These are phyloP conservation scores for Amiota communis DNA, from an alignment of 2,888 invertebrate genomes.

Conservation along the genomic window DNA sequence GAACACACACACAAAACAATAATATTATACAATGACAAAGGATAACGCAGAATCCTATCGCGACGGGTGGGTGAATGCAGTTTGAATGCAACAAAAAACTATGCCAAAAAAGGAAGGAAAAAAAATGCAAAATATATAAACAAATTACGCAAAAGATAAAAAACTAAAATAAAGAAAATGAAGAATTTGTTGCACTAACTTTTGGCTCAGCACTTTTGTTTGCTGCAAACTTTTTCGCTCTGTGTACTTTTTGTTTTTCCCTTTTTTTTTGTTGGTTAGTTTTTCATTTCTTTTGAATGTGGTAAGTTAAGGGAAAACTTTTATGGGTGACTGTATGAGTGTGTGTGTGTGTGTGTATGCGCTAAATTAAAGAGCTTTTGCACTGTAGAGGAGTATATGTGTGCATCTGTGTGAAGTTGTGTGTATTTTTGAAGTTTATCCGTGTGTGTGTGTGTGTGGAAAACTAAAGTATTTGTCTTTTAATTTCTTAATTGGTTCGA, in stretches of 20 bases:
- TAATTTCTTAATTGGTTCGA: conserved; percentile 68
- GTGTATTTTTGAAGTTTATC: conserved; percentile 32
- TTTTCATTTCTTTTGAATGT: background rate
- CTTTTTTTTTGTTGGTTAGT: conserved; percentile 12
- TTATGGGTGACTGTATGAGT: conserved; percentile 47
- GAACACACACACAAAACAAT: conserved; percentile 28
- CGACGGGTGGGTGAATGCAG: background rate
- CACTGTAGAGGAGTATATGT: background rate
- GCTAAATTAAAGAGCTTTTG: conserved; percentile 8
- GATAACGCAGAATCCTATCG: no score
- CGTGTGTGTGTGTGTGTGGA: conserved; percentile 39
- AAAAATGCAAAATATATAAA: conserved; percentile 14
- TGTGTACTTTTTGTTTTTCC: conserved; percentile 43
- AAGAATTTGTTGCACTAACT: conserved; percentile 58
- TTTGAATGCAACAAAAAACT: background rate
- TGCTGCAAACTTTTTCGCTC: conserved; percentile 57
- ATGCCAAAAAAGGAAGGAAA: no score
- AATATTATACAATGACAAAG: background rate
- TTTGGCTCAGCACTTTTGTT: conserved; percentile 53
- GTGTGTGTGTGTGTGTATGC: conserved; percentile 30
- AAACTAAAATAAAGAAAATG: conserved; percentile 29
- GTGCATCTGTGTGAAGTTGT: conserved; percentile 19
- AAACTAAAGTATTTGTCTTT: conserved; percentile 58
- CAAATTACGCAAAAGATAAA: conserved; percentile 22
- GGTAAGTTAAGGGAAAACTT: conserved; percentile 38